phyloP scores from a whole-genome alignment of 1,140 invertebrate genomes.

The Cydia fagiglandana region DNA sequence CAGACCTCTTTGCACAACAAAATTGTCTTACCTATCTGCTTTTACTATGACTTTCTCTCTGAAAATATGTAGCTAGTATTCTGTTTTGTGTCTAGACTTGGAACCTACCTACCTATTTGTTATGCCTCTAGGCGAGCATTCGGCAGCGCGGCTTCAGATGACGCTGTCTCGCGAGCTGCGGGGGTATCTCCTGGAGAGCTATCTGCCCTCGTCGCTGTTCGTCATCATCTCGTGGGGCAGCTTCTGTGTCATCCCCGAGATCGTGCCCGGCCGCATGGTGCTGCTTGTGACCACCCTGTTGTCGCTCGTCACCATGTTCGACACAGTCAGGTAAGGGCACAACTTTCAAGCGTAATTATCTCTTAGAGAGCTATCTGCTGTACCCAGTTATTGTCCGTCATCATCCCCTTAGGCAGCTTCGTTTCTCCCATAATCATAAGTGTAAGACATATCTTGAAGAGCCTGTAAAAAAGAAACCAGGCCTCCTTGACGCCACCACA shows the following conservation, averaged over 20 bases:
- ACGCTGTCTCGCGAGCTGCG: slow-evolving; percentile 80
- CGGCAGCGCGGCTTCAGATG: slow-evolving; percentile 80
- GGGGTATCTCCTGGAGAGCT: slow-evolving; percentile 82
- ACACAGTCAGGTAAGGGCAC: slow-evolving; percentile 79
- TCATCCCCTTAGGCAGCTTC: neutral
- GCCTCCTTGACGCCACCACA: no score
- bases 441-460: no score
- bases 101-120: slow-evolving; percentile 10
- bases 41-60: slow-evolving; percentile 1
- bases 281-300: slow-evolving; percentile 82
- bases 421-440: neutral
- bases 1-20: no score
- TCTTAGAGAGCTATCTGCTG: no score
- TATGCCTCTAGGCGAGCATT: slow-evolving; percentile 77
- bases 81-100: neutral
- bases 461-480: no score
- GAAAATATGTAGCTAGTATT: neutral
- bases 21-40: no score
- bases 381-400: neutral
- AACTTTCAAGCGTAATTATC: neutral
- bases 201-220: slow-evolving; percentile 82
- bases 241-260: slow-evolving; percentile 83
- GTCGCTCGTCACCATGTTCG: slow-evolving; percentile 83
- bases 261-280: slow-evolving; percentile 81
- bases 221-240: slow-evolving; percentile 84